Evolutionary conservation across 1,140 invertebrate genomes (phyloP), one percentile per base, ranked within the genome.

Genomic region (Amyelois transitella): DNA sequence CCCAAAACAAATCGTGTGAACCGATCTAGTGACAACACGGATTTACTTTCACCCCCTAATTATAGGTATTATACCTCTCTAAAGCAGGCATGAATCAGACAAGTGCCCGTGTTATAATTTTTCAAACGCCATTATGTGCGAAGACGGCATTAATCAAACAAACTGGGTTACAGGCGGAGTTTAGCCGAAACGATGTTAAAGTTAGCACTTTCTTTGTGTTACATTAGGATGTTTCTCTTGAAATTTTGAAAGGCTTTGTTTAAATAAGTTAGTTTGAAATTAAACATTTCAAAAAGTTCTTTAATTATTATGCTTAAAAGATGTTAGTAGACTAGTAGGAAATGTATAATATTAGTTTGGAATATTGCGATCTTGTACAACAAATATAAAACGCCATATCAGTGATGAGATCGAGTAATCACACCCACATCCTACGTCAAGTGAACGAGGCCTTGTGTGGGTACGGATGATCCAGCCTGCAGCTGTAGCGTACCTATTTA

Each of bases 31-130:
- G 65, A 62, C 57, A 63, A 72, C 69, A 75, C 72, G 75, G 67
- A 74, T 68, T 61, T 65, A 60, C 77, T 82, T 82, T 82, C 77
- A 73, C 77, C 72, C 71, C 72, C 66, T 80, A 78, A 80, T 82
- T 78, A 75, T 68, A 62, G 62, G 60, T 72, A 75, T 77, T 74
- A 69, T 57, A 57, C 54, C 60, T 61, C 58, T 52, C 52, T 69
- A 72, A 72, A 66, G 60, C 58, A 67, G 62, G 56, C 54, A 52
- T 77, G 69, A 80, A 69, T 77, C 70, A 74, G 68, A 64, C 65
- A 63, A 66, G 58, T 72, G 64, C 51, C 60, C 45, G 51, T 32
- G 60, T 58, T 58, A 66, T 58, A 61, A 59, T 64, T 58, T 55
- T 25, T 18, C 18, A n/a, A 38, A 14, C 25, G 53, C 51, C 58